phyloP scores from a whole-genome alignment of 2,797 vertebrate genomes.

The Galaxias olidus region DNA sequence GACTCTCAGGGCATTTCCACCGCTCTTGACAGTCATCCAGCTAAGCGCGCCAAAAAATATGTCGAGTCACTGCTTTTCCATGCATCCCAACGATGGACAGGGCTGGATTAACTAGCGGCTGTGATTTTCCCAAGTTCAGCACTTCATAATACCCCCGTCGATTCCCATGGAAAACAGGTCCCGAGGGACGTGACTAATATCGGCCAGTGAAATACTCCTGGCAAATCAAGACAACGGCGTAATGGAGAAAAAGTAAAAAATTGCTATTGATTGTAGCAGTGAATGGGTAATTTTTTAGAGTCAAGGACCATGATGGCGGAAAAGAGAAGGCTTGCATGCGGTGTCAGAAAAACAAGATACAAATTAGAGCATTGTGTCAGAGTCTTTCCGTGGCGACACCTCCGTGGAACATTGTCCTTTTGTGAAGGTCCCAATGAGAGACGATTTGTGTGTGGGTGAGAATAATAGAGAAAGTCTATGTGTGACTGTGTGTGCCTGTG shows the following conservation, averaged over 20 bases:
- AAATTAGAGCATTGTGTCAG: too few relatives aligned
- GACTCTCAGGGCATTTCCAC: not conserved
- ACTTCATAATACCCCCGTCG: conserved; percentile 71
- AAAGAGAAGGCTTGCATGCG: too few relatives aligned
- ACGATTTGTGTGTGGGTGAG: conserved; percentile 17
- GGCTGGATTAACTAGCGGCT: conserved; percentile 62
- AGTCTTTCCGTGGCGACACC: too few relatives aligned
- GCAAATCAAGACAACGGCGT: conserved; percentile 34
- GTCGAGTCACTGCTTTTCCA: conserved; percentile 60
- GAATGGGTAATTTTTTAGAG: too few relatives aligned
- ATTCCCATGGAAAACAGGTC: conserved; percentile 43
- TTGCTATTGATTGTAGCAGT: not conserved
- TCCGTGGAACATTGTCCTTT: too few relatives aligned
- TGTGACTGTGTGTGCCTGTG: not conserved
- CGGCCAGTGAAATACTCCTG: conserved; percentile 42
- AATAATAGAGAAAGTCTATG: not conserved
- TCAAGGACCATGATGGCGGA: too few relatives aligned
- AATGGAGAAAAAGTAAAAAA: conserved; percentile 16
- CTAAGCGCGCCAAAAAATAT: conserved; percentile 67
- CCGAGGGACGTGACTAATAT: conserved; percentile 41
- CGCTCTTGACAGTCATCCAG: conserved; percentile 61
- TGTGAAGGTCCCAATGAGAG: conserved; percentile 6
- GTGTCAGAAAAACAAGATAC: too few relatives aligned
- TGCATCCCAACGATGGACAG: conserved; percentile 70
- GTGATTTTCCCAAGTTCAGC: conserved; percentile 71